Percentiles rank a stretch among this genome's conserved stretches.
These are phyloP conservation scores for Oxyura jamaicensis DNA, from an alignment of 2,113 vertebrate genomes.

Conservation along the genomic window DNA sequence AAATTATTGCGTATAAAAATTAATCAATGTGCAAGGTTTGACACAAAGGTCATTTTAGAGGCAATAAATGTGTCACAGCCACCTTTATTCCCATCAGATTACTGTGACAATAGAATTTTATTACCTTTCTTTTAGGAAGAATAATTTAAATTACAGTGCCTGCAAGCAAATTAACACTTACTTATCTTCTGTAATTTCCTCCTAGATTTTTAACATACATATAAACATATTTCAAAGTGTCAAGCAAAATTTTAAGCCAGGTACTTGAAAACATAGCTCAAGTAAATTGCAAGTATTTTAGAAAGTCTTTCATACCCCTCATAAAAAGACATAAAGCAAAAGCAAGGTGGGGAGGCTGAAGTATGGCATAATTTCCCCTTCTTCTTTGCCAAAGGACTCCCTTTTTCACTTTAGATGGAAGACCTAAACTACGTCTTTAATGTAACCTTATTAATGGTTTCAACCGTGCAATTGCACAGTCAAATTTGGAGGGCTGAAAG, in stretches of 20 bases:
- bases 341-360: neutral
- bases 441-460: neutral
- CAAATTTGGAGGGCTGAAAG: neutral
- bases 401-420: neutral
- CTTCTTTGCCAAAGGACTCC: neutral
- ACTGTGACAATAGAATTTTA: neutral
- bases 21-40: neutral
- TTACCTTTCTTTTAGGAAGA: neutral
- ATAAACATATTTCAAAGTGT: neutral
- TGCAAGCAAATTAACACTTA: neutral
- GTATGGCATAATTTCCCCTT: rapidly evolving
- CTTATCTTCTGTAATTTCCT: neutral
- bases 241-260: neutral
- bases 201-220: neutral
- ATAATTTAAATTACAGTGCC: neutral
- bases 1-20: neutral
- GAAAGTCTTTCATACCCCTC: neutral
- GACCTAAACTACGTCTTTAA: neutral
- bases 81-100: neutral
- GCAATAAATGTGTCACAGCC: neutral
- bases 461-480: neutral
- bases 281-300: neutral
- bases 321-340: neutral
- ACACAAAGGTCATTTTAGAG: conserved; percentile 1
- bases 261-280: neutral